These are phyloP conservation scores for Psittacula echo DNA, from an alignment of 2,797 vertebrate genomes.

Conservation along the genomic window DNA sequence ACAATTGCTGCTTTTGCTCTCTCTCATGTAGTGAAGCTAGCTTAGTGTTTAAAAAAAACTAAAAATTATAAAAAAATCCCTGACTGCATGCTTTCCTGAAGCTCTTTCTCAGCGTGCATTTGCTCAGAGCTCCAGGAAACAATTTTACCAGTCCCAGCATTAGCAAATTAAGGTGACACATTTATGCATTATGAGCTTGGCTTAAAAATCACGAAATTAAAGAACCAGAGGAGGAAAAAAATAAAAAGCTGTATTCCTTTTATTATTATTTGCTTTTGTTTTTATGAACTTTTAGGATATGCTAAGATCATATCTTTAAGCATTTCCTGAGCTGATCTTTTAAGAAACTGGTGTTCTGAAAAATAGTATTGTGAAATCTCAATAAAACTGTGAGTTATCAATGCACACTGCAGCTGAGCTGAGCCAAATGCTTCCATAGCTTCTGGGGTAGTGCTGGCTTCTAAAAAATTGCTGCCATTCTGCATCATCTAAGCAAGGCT, in stretches of 20 bases:
- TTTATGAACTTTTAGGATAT: neutral
- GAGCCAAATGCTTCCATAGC: neutral
- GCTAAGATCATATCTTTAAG: neutral
- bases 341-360: neutral
- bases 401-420: neutral
- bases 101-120: neutral
- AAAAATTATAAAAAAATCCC: neutral
- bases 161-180: constrained; percentile 21
- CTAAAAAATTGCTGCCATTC: neutral
- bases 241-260: neutral
- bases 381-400: neutral
- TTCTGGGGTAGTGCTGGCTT: neutral
- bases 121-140: constrained; percentile 25
- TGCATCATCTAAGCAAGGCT: neutral
- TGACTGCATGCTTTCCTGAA: neutral
- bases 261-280: neutral
- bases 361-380: neutral
- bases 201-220: constrained; percentile 11
- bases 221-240: neutral
- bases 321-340: neutral
- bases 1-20: constrained; percentile 14
- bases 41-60: neutral
- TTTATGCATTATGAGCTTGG: neutral
- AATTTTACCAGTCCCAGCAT: neutral
- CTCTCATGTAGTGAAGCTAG: neutral